These are phyloP conservation scores for Mormyrus iriodes DNA, from an alignment of 2,113 vertebrate species.

Conservation along the genomic window DNA sequence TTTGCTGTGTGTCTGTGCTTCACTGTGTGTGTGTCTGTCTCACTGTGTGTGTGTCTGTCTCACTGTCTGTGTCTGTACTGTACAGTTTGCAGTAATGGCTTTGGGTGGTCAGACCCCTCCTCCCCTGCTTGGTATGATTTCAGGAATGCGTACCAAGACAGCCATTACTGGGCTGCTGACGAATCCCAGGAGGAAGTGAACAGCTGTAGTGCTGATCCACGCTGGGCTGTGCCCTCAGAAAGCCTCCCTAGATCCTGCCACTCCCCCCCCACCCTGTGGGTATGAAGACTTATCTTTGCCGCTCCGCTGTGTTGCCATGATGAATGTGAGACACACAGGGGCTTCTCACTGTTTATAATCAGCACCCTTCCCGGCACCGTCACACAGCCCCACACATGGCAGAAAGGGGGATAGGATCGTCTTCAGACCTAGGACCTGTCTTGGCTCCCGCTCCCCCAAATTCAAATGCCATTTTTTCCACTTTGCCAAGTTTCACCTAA, in stretches of 20 bases:
- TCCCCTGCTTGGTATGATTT: conserved; percentile 21
- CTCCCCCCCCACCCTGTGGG: conserved; percentile 51
- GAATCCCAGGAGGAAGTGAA: conserved; percentile 83
- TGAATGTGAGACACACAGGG: conserved; percentile 48
- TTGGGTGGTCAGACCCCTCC: background rate
- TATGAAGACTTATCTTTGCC: conserved; percentile 49
- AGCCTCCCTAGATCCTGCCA: conserved; percentile 65
- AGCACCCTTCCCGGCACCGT: background rate
- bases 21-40: background rate
- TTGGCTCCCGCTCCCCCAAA: background rate
- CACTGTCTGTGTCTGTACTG: background rate
- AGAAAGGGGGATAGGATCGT: background rate
- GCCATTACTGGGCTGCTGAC: conserved; percentile 66
- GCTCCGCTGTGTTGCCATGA: conserved; percentile 60
- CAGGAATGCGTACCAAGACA: conserved; percentile 95
- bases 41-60: background rate
- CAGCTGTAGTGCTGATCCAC: conserved; percentile 87
- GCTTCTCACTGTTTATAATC: conserved; percentile 63
- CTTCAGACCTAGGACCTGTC: background rate
- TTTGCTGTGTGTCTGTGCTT: background rate
- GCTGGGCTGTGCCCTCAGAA: conserved; percentile 85
- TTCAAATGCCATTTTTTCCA: background rate
- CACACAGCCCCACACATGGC: background rate
- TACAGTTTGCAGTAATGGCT: background rate
- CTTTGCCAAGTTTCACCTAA: background rate